These are phyloP conservation scores for Geophilus truncorum DNA, from an alignment of 2,888 invertebrate species.

Conservation along the genomic window DNA sequence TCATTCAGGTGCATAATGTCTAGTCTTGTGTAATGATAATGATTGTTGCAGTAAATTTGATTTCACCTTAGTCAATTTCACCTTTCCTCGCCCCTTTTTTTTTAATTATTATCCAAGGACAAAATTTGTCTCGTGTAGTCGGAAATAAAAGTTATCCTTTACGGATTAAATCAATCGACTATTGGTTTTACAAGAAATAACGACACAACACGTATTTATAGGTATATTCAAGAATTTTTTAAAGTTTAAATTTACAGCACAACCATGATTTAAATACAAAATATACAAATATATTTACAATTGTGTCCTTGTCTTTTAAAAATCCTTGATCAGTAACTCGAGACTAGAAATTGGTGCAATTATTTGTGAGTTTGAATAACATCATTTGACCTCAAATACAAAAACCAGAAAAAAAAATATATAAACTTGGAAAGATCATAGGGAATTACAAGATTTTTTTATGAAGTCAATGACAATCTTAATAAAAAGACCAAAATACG, in stretches of 20 bases:
- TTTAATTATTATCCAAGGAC: no score
- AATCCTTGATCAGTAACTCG: neutral
- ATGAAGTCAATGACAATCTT: neutral
- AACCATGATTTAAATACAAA: constrained; percentile 25
- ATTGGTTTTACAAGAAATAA: no score
- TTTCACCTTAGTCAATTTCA: neutral
- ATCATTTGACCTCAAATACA: neutral
- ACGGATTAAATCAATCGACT: no score
- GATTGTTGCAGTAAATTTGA: neutral
- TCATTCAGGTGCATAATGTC: neutral
- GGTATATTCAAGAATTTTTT: no score
- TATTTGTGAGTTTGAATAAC: neutral
- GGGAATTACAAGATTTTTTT: neutral
- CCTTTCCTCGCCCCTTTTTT: neutral
- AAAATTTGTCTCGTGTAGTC: no score
- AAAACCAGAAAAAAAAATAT: neutral
- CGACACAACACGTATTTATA: no score
- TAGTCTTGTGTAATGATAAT: constrained; percentile 9
- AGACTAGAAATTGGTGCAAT: constrained; percentile 26
- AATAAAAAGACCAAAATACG: neutral
- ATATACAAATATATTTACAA: constrained; percentile 24
- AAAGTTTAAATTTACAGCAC: neutral
- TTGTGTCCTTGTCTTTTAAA: constrained; percentile 7
- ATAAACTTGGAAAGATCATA: neutral
- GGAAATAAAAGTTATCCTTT: no score